phyloP scores from a whole-genome alignment of 2,888 invertebrate species.

The Napeogenes inachia region DNA sequence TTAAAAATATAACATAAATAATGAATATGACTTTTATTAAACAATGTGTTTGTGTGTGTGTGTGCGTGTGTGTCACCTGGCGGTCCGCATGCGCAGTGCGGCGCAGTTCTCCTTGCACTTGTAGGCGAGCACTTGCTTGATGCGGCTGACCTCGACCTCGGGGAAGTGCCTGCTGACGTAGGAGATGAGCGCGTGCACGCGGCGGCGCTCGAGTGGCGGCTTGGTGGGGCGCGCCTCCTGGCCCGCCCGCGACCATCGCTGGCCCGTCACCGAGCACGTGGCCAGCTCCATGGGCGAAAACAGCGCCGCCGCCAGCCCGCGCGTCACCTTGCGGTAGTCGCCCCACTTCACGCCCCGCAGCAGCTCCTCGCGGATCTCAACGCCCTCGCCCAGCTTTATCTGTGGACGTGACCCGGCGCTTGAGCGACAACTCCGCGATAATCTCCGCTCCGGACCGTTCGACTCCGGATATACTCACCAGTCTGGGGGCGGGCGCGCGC shows the following conservation, averaged over 20 bases:
- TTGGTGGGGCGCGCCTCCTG: slow-evolving; percentile 85
- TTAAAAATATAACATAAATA: too few species aligned
- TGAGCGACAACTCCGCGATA: not conserved
- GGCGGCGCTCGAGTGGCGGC: slow-evolving; percentile 83
- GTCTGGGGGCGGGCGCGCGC: slow-evolving; percentile 57
- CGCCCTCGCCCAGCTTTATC: slow-evolving; percentile 85
- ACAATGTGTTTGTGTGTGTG: not conserved
- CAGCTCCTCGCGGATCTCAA: slow-evolving; percentile 84
- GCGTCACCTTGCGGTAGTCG: slow-evolving; percentile 84
- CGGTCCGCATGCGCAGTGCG: slow-evolving; percentile 84
- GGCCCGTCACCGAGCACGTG: slow-evolving; percentile 85
- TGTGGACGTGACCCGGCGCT: slow-evolving; percentile 42
- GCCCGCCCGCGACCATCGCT: slow-evolving; percentile 85
- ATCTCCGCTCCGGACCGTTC: too few species aligned
- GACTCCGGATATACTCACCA: slow-evolving; percentile 49
- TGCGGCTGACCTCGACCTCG: slow-evolving; percentile 84
- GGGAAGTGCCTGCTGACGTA: slow-evolving; percentile 86
- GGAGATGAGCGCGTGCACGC: slow-evolving; percentile 86
- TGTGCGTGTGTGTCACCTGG: slow-evolving; percentile 63
- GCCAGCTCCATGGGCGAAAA: slow-evolving; percentile 86
- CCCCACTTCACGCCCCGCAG: slow-evolving; percentile 85
- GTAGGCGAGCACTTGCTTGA: slow-evolving; percentile 86
- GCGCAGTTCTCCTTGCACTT: slow-evolving; percentile 88
- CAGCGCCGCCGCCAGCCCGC: slow-evolving; percentile 84
- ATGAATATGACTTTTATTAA: too few species aligned